Conservation (phyloP, 2,888 invertebrate species). For the Buathra laborator region DNA sequence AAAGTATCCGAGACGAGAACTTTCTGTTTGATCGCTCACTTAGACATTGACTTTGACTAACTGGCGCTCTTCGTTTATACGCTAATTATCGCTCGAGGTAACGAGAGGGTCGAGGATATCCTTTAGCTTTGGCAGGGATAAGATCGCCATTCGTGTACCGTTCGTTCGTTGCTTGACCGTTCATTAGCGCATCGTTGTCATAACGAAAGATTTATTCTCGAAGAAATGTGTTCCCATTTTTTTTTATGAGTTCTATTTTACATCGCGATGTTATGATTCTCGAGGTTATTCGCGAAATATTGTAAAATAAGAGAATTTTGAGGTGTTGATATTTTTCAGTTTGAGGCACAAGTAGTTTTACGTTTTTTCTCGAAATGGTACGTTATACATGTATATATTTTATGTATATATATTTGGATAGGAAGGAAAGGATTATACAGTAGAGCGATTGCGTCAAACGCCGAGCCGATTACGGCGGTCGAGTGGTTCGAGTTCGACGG, state of each 20-base stretch:
- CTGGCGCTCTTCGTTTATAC: slow-evolving; percentile 17
- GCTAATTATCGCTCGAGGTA: slow-evolving; percentile 36
- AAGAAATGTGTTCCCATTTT: neutral
- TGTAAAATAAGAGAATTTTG: neutral
- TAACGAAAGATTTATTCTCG: neutral
- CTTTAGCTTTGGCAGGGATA: too few species aligned
- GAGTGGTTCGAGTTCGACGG: slow-evolving; percentile 40
- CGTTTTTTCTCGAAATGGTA: slow-evolving; percentile 6
- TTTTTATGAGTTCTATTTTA: neutral
- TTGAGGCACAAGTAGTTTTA: neutral
- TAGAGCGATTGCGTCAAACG: slow-evolving; percentile 42
- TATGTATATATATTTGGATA: neutral
- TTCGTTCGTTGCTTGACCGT: slow-evolving; percentile 18
- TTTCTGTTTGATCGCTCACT: slow-evolving; percentile 45
- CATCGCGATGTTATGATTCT: neutral
- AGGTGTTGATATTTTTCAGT: neutral
- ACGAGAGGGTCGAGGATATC: slow-evolving; percentile 15
- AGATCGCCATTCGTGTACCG: neutral
- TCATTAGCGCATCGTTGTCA: slow-evolving; percentile 38
- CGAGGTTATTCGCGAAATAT: neutral
- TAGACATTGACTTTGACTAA: slow-evolving; percentile 23
- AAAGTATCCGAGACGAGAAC: slow-evolving; percentile 40
- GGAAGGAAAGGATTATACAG: slow-evolving; percentile 29
- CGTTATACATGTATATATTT: neutral
- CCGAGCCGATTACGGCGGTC: slow-evolving; percentile 51